Percentiles rank a stretch among this genome's conserved stretches.
Conservation (phyloP, 2,888 invertebrate species). For the Aromia moschata region DNA sequence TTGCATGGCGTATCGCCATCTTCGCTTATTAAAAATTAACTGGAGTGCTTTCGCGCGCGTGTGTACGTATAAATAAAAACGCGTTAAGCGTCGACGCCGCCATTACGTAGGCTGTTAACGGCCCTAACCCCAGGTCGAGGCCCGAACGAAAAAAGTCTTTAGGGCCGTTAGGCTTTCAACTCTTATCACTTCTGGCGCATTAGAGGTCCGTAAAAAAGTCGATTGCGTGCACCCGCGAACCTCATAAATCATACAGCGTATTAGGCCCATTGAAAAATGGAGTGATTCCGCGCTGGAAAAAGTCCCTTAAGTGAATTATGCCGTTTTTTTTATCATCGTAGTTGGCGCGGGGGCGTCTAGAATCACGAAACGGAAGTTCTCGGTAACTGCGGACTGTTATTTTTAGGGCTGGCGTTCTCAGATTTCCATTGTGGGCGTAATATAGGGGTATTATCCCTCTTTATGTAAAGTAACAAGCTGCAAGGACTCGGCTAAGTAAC, state of each 20-base stretch:
- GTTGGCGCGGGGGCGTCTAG: too few species aligned
- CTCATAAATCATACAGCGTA: slow-evolving; percentile 33
- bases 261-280: slow-evolving; percentile 28
- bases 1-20: too few species aligned
- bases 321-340: slow-evolving; percentile 15
- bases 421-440: too few species aligned
- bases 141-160: slow-evolving; percentile 14
- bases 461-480: too few species aligned
- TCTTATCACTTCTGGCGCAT: slow-evolving; percentile 35
- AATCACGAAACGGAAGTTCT: too few species aligned
- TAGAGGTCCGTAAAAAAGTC: slow-evolving; percentile 31
- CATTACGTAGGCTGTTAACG: neutral
- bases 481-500: too few species aligned
- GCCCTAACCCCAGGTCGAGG: slow-evolving; percentile 1
- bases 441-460: too few species aligned
- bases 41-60: too few species aligned
- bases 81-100: neutral
- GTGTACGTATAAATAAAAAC: too few species aligned
- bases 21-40: too few species aligned
- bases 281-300: slow-evolving; percentile 21
- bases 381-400: too few species aligned
- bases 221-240: slow-evolving; percentile 36
- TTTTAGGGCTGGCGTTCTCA: too few species aligned
- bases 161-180: slow-evolving; percentile 19
- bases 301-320: slow-evolving; percentile 17